These are phyloP conservation scores for Pachycephala philippinensis DNA, from an alignment of 2,113 vertebrate genomes.

Conservation along the genomic window DNA sequence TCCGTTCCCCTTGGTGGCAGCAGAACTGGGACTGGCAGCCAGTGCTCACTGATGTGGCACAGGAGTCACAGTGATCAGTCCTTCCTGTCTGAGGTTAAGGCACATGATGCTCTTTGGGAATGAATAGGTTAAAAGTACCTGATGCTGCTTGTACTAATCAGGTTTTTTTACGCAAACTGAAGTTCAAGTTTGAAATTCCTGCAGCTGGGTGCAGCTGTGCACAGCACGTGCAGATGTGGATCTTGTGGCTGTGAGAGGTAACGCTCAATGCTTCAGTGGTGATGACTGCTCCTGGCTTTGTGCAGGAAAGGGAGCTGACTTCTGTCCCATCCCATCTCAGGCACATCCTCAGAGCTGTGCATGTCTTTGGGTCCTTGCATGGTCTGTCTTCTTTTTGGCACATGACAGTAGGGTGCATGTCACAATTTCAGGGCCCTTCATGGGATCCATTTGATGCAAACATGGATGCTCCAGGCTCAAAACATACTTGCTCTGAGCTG, in stretches of 20 bases:
- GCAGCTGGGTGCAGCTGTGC: neutral
- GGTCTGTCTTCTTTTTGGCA: neutral
- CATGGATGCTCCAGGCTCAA: neutral
- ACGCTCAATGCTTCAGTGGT: accelerated
- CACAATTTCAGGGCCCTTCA: neutral
- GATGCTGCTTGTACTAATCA: neutral
- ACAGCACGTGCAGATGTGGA: accelerated
- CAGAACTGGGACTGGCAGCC: neutral
- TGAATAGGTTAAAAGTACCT: neutral
- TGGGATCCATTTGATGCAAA: neutral
- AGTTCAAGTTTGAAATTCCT: neutral
- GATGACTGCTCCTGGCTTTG: neutral
- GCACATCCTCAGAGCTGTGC: neutral
- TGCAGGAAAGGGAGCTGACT: neutral
- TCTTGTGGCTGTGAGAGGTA: neutral
- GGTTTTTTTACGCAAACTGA: neutral
- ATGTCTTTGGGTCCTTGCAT: neutral
- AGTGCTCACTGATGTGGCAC: neutral
- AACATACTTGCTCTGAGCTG: neutral
- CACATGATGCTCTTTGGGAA: neutral
- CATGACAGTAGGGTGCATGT: accelerated
- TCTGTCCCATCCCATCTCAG: neutral
- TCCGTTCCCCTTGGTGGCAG: neutral
- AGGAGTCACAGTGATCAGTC: neutral
- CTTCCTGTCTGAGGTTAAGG: neutral